These are phyloP conservation scores for Pluvianellus socialis DNA, from an alignment of 2,113 vertebrate species.

Conservation along the genomic window DNA sequence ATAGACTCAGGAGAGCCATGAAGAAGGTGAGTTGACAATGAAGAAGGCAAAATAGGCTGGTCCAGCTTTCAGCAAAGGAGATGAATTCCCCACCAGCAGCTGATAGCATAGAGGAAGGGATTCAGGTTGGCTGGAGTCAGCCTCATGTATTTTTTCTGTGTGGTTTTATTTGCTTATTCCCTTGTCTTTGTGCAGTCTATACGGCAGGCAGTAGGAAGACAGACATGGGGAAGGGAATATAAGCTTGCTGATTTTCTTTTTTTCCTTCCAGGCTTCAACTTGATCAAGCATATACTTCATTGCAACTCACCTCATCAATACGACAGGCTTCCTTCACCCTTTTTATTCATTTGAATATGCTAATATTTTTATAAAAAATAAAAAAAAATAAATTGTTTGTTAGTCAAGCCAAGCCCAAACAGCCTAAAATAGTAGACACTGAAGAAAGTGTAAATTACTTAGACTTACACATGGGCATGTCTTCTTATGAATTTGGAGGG, in stretches of 20 bases:
- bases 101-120: neutral
- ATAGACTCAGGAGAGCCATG: too few relatives aligned
- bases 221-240: neutral
- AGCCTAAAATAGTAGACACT: neutral
- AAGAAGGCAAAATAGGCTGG: neutral
- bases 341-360: neutral
- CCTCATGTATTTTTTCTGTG: neutral
- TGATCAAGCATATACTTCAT: neutral
- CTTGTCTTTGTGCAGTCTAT: neutral
- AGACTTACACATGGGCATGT: neutral
- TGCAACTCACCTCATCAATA: neutral
- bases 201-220: neutral
- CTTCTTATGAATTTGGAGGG: neutral
- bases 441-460: neutral
- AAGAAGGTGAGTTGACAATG: neutral
- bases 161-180: neutral
- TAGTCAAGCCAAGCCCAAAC: neutral
- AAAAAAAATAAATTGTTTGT: neutral
- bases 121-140: neutral
- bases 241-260: neutral
- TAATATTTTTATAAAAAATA: neutral
- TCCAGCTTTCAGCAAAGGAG: neutral
- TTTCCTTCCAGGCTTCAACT: neutral
- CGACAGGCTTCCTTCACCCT: neutral
- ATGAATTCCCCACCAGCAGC: neutral